These are phyloP conservation scores for Chaetodon trifasciatus DNA, from an alignment of 2,797 vertebrate genomes.

Conservation along the genomic window DNA sequence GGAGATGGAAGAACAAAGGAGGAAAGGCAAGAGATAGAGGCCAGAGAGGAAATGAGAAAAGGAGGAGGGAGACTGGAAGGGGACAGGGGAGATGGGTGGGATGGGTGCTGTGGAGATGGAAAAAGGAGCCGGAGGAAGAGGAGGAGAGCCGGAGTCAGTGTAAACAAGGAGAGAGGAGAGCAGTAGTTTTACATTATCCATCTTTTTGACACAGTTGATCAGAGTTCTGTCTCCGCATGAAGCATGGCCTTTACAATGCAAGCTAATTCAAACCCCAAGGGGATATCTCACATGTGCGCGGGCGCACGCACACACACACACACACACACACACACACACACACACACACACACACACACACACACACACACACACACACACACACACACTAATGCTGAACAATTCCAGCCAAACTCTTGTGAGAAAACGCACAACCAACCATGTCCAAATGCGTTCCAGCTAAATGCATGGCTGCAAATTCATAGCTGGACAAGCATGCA, in stretches of 20 bases:
- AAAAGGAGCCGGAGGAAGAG: constrained; percentile 2
- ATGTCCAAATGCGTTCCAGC: constrained; percentile 28
- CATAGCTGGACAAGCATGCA: constrained; percentile 25
- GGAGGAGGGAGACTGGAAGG: neutral
- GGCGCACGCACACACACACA: constrained; percentile 27
- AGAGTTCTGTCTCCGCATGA: constrained; percentile 70
- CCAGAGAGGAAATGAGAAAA: neutral
- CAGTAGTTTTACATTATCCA: constrained; percentile 56
- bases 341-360: constrained; percentile 23
- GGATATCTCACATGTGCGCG: constrained; percentile 37
- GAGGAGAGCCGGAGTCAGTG: constrained; percentile 25
- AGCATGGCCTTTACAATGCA: constrained; percentile 61
- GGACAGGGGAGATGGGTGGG: neutral
- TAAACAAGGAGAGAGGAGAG: constrained; percentile 62
- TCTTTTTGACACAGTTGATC: constrained; percentile 74
- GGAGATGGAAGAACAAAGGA: neutral
- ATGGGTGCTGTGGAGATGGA: neutral
- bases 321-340: constrained; percentile 5
- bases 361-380: constrained; percentile 30
- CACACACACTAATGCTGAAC: constrained; percentile 22
- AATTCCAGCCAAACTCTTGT: constrained; percentile 19
- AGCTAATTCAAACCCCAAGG: constrained; percentile 66
- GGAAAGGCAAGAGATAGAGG: neutral
- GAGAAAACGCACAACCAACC: constrained; percentile 23
- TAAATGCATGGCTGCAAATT: constrained; percentile 27